Percentiles rank a stretch among this genome's conserved stretches.
These are phyloP conservation scores for Spongia lamella DNA, from an alignment of 37 sponge, comb jelly and placozoan genomes.

Conservation along the genomic window DNA sequence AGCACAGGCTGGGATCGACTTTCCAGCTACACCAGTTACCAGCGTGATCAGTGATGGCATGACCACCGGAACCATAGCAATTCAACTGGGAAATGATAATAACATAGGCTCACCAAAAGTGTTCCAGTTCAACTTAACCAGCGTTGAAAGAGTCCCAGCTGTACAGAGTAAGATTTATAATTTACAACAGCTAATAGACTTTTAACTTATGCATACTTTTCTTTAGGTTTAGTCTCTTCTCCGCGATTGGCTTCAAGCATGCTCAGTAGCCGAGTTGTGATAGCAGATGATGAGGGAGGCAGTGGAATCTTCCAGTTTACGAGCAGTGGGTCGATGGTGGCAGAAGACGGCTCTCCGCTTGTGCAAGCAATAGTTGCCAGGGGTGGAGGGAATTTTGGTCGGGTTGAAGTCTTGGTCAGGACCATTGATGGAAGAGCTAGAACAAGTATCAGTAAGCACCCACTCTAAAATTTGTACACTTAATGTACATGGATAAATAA, in stretches of 20 bases:
- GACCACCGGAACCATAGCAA: conserved; percentile 44
- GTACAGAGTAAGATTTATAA: background rate
- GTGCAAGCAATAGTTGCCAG: conserved; percentile 23
- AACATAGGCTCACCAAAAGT: conserved; percentile 34
- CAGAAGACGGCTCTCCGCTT: conserved; percentile 26
- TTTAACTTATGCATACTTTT: background rate
- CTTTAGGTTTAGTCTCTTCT: conserved; percentile 7
- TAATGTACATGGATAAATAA: conserved; percentile 1
- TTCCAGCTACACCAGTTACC: conserved; percentile 7
- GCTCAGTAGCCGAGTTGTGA: conserved; percentile 36
- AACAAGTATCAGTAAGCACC: background rate
- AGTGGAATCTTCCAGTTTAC: conserved; percentile 59
- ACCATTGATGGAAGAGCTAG: conserved; percentile 20
- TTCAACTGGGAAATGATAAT: conserved; percentile 53
- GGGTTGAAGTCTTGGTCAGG: conserved; percentile 26
- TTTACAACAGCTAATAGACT: background rate
- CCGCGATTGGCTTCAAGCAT: conserved; percentile 47
- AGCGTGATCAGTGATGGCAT: conserved; percentile 50
- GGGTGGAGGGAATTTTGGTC: conserved; percentile 39
- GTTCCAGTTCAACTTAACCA: conserved; percentile 56
- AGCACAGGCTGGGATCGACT: conserved; percentile 47
- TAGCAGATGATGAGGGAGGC: conserved; percentile 76
- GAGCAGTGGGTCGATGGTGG: conserved; percentile 19
- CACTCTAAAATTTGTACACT: background rate
- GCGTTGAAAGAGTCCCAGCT: conserved; percentile 23